Conservation (phyloP, 2,797 vertebrate species). For the Orestias chungarensis region DNA sequence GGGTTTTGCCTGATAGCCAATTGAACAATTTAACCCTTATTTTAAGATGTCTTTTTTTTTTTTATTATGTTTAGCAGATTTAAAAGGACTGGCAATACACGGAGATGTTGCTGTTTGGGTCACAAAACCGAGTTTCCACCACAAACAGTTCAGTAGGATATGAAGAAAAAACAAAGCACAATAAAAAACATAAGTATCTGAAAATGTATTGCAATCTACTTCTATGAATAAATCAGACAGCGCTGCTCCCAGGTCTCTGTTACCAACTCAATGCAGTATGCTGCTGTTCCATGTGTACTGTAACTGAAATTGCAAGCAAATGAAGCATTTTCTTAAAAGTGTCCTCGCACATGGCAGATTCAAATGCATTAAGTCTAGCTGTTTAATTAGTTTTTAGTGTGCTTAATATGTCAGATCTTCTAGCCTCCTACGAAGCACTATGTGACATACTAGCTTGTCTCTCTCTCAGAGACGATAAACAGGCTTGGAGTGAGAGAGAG, state of each 20-base stretch:
- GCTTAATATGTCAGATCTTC: slow-evolving; percentile 66
- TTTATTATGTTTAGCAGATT: too few species aligned
- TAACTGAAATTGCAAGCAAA: slow-evolving; percentile 63
- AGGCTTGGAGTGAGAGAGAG: slow-evolving; percentile 28
- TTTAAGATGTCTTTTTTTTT: too few species aligned
- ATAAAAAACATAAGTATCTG: slow-evolving; percentile 18
- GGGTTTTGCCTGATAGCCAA: too few species aligned
- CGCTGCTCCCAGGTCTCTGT: slow-evolving; percentile 29
- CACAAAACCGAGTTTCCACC: neutral
- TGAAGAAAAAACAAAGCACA: neutral
- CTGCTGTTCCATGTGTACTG: slow-evolving; percentile 48
- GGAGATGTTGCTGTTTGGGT: neutral
- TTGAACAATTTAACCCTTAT: too few species aligned
- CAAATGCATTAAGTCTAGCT: slow-evolving; percentile 50
- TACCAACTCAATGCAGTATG: slow-evolving; percentile 32
- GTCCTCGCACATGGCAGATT: slow-evolving; percentile 45
- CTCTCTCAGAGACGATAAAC: slow-evolving; percentile 61
- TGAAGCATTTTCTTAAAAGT: slow-evolving; percentile 64
- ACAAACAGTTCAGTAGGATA: slow-evolving; percentile 6
- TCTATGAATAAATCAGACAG: slow-evolving; percentile 42
- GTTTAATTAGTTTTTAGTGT: slow-evolving; percentile 75
- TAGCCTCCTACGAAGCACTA: slow-evolving; percentile 68
- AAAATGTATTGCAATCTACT: slow-evolving; percentile 36
- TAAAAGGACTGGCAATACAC: too few species aligned
- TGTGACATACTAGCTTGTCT: slow-evolving; percentile 38